phyloP scores from a whole-genome alignment of 2,888 invertebrate genomes.

The Plebejus anna region DNA sequence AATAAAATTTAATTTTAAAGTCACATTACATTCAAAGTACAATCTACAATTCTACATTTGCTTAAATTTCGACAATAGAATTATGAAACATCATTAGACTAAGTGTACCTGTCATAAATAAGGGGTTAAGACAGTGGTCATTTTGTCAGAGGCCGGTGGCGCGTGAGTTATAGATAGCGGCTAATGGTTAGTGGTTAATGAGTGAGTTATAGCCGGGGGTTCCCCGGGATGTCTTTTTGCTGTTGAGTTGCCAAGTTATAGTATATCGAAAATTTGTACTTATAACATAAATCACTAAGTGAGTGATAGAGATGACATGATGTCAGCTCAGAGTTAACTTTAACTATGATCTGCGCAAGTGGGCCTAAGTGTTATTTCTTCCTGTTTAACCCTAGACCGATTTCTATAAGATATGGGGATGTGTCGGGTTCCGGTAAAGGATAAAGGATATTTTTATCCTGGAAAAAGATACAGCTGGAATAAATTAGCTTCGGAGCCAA shows the following conservation, averaged over 20 bases:
- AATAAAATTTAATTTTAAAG: too few species aligned
- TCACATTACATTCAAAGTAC: not conserved
- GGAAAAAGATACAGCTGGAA: too few species aligned
- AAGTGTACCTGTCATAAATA: constrained; percentile 24
- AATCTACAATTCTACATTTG: not conserved
- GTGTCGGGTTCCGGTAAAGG: too few species aligned
- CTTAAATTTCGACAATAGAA: not conserved
- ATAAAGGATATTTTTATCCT: too few species aligned
- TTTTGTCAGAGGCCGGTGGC: constrained; percentile 12
- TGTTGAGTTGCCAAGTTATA: not conserved
- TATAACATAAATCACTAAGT: too few species aligned
- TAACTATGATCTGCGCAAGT: too few species aligned
- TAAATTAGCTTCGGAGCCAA: too few species aligned
- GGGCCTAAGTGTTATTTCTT: too few species aligned
- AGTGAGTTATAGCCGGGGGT: constrained; percentile 12
- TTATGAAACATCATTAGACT: not conserved
- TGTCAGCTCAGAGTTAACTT: too few species aligned
- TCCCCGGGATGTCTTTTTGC: not conserved
- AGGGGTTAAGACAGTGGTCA: constrained; percentile 27
- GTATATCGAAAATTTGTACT: not conserved
- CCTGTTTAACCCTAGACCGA: too few species aligned
- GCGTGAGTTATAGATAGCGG: constrained; percentile 26
- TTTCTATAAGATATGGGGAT: too few species aligned
- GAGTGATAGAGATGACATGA: too few species aligned
- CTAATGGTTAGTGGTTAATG: constrained; percentile 2